These are phyloP conservation scores for Temnothorax nylanderi DNA, from an alignment of 1,140 invertebrate species.

Conservation along the genomic window DNA sequence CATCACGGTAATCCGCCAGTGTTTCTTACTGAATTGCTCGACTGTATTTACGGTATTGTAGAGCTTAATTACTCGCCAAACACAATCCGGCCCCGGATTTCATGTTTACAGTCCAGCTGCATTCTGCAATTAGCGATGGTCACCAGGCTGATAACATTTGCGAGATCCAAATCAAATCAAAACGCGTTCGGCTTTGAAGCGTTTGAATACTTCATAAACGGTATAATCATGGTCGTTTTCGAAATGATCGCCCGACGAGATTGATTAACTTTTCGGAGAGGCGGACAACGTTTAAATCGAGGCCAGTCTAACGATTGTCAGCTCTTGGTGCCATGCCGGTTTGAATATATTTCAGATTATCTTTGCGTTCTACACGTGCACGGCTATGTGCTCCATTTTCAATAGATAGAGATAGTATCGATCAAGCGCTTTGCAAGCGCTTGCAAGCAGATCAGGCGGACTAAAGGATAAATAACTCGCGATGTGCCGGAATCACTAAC, in stretches of 20 bases:
- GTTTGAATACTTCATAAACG: neutral
- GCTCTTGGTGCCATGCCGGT: neutral
- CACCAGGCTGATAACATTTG: conserved; percentile 37
- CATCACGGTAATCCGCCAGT: neutral
- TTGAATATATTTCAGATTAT: conserved; percentile 41
- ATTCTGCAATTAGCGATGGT: conserved; percentile 36
- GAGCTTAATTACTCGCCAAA: conserved; percentile 36
- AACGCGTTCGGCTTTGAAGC: neutral
- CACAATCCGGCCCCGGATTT: conserved; percentile 4
- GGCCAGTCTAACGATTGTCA: neutral
- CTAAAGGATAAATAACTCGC: conserved; percentile 29
- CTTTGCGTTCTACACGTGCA: neutral
- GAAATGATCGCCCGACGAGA: neutral
- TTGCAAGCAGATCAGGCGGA: conserved; percentile 7
- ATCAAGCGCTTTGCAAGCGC: conserved; percentile 15
- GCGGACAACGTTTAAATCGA: neutral
- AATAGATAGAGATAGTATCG: conserved; percentile 35
- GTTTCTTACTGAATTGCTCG: conserved; percentile 31
- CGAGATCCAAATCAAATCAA: conserved; percentile 20
- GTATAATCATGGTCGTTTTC: neutral
- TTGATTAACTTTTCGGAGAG: neutral
- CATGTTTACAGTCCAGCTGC: conserved; percentile 21
- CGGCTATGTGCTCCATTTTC: conserved; percentile 4
- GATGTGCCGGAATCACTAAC: neutral
- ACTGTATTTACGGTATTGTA: neutral